These are phyloP conservation scores for Tinea semifulvella DNA, from an alignment of 2,888 invertebrate species.

Conservation along the genomic window DNA sequence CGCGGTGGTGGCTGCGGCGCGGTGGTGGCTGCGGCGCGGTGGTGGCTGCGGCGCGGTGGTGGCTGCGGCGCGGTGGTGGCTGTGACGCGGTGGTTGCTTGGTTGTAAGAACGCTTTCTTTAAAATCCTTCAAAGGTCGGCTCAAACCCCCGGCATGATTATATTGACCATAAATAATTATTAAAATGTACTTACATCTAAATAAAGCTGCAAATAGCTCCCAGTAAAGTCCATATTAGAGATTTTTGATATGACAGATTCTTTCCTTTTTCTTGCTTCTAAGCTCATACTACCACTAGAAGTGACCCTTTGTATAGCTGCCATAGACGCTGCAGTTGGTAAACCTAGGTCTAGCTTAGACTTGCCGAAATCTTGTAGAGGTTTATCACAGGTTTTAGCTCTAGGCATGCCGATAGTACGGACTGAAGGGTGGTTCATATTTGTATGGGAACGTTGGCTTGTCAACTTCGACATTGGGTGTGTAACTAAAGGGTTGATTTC, in stretches of 20 bases:
- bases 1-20: no score
- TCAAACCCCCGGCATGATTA: no score
- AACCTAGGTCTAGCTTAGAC: constrained; percentile 28
- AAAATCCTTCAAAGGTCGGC: no score
- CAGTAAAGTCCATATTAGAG: constrained; percentile 78
- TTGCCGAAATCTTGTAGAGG: constrained; percentile 52
- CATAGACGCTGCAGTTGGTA: constrained; percentile 55
- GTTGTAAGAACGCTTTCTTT: no score
- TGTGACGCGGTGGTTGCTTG: no score
- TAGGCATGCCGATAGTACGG: constrained; percentile 47
- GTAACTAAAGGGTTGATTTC: constrained; percentile 54
- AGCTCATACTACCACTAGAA: constrained; percentile 55
- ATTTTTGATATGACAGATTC: constrained; percentile 76
- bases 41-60: no score
- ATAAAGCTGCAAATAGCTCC: constrained; percentile 76
- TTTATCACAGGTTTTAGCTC: constrained; percentile 59
- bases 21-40: no score
- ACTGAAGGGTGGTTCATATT: constrained; percentile 59
- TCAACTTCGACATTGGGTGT: constrained; percentile 42
- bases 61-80: no score
- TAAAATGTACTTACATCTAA: constrained; percentile 71
- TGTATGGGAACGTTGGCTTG: constrained; percentile 43
- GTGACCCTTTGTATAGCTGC: constrained; percentile 58
- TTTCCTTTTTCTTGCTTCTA: constrained; percentile 63
- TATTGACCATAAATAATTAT: no score